phyloP scores from a whole-genome alignment of 2,888 invertebrate species.

The Tridacna crocea region DNA sequence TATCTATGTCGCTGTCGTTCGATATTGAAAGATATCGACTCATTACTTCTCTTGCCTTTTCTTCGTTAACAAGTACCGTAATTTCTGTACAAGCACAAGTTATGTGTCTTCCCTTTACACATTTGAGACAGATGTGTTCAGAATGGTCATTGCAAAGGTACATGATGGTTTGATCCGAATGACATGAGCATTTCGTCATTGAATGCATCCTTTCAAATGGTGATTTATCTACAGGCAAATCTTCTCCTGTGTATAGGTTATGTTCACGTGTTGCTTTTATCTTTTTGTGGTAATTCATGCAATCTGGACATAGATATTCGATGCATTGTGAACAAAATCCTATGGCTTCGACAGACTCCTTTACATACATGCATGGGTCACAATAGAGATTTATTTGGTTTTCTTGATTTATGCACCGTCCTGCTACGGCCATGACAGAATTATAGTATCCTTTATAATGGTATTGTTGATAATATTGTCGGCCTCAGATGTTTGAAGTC shows the following conservation, averaged over 20 bases:
- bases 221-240: not conserved
- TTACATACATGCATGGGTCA: not conserved
- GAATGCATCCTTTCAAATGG: no score
- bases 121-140: not conserved
- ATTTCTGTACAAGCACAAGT: no score
- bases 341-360: not conserved
- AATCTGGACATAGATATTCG: slow-evolving; percentile 1
- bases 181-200: not conserved
- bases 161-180: not conserved
- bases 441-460: no score
- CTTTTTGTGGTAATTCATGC: not conserved
- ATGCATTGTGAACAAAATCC: not conserved
- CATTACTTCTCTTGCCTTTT: no score
- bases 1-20: no score
- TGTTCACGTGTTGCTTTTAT: not conserved
- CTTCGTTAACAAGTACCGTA: no score
- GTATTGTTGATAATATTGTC: no score
- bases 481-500: no score
- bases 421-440: not conserved
- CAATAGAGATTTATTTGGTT: not conserved
- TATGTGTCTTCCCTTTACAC: no score
- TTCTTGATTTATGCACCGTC: not conserved
- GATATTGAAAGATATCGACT: no score
- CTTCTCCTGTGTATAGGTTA: not conserved
- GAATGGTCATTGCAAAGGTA: not conserved